phyloP scores from a whole-genome alignment of 1,140 invertebrate genomes.

The Panonychus citri region DNA sequence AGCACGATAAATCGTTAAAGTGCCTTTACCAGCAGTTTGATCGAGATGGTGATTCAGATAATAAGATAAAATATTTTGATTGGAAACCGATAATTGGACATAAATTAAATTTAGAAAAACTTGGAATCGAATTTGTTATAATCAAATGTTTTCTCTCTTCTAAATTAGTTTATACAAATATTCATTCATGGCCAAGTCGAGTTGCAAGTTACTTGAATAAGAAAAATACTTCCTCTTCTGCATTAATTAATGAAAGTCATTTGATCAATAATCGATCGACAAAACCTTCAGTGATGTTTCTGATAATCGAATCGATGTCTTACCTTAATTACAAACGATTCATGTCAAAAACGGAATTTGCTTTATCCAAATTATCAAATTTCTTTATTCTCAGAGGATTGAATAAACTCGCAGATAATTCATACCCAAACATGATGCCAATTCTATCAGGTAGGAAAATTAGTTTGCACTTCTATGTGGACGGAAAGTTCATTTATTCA shows the following conservation, averaged over 20 bases:
- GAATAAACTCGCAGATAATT: constrained; percentile 25
- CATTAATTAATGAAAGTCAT: too few species aligned
- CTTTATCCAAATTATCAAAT: constrained; percentile 1
- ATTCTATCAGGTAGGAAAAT: constrained; percentile 21
- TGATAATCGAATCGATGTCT: constrained; percentile 9
- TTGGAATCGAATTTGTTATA: neutral
- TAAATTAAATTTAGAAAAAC: neutral
- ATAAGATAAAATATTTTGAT: neutral
- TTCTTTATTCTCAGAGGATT: constrained; percentile 21
- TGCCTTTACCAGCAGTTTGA: neutral
- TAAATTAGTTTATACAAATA: neutral
- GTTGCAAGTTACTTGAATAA: neutral
- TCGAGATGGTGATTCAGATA: neutral
- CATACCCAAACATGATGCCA: constrained; percentile 24
- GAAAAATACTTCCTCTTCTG: neutral
- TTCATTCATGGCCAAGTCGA: neutral
- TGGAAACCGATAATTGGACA: neutral
- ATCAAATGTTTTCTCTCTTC: neutral
- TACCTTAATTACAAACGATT: constrained; percentile 5
- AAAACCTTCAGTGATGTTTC: constrained; percentile 4
- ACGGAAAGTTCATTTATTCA: too few species aligned
- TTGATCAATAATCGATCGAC: neutral
- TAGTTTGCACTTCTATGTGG: too few species aligned
- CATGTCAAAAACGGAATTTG: neutral
- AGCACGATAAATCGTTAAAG: neutral